phyloP scores from a whole-genome alignment of 2,888 invertebrate genomes.

The Hyles lineata region DNA sequence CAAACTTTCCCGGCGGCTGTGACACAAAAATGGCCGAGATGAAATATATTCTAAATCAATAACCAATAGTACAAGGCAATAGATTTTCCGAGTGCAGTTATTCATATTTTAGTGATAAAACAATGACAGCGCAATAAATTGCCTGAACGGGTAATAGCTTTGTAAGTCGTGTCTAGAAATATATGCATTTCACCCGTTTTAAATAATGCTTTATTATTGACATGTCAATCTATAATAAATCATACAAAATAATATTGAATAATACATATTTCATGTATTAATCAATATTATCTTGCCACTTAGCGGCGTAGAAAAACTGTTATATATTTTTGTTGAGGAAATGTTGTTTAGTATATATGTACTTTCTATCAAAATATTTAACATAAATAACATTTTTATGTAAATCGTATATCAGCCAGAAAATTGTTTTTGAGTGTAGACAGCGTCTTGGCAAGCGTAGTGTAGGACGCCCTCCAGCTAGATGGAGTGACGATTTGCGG shows the following conservation, averaged over 20 bases:
- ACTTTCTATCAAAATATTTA: no score
- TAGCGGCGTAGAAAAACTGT: no score
- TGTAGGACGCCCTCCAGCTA: no score
- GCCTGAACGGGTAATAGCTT: background rate
- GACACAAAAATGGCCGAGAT: background rate
- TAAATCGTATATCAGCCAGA: no score
- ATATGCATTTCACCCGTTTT: background rate
- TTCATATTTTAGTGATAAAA: constrained; percentile 23
- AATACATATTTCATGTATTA: no score
- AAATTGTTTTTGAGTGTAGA: no score
- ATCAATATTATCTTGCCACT: no score
- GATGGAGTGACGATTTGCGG: no score
- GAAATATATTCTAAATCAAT: background rate
- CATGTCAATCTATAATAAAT: background rate
- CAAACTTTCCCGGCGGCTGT: background rate
- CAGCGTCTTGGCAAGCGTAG: no score
- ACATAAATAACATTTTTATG: no score
- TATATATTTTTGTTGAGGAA: no score
- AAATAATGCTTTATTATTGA: background rate
- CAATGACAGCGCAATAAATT: constrained; percentile 10
- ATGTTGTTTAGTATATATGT: no score
- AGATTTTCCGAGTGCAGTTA: background rate
- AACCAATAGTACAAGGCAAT: background rate
- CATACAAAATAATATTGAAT: background rate
- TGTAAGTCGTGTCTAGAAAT: constrained; percentile 5